Evolutionary conservation across 2,888 invertebrate species (phyloP), one percentile per base, ranked within the genome.

Genomic region (Melinaea marsaeus): DNA sequence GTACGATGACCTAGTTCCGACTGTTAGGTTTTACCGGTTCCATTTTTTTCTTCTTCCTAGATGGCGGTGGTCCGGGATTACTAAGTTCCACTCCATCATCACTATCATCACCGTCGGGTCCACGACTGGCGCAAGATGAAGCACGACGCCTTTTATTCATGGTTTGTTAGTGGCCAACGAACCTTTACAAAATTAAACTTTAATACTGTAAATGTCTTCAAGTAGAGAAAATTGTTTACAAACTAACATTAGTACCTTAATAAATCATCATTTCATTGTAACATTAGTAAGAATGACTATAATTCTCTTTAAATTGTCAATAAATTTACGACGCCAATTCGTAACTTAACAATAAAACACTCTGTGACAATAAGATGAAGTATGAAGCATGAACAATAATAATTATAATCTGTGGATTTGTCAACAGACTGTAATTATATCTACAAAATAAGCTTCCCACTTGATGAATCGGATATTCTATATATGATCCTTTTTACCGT

Each of bases 111-210:
- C 94, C 94, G 64, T 90, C 90, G 60, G 88, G 86, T 1, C 94
- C 93, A 32, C 95, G 93, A 78, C 95, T 95, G 1, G 96, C 95
- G 62, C 94, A 95, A n/a, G 96, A 96, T 69, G 96, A 96, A 56
- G 96, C 95, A 72, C 96, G 93, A 72, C 96, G 92, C 77, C 96
- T 92, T 82, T 96, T 96, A 85, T 94, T 95, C 94, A 96, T 94
- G 32, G 32, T 57, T 46, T 58, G 1, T 35, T 51, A 51, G 32
- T 32, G 11, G 22, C 3, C 51, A 51, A 51, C 51, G 51, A 51
- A 51, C 51, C 51, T 51, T 32, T 32, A 51, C 32, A 32, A 32
- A 51, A 22, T 32, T 7, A 51, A 22, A 32, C 32, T 22, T 32
- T 32, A 32, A 22, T 22, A 22, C n/a, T 11, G n/a, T 13, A 48